phyloP scores from a whole-genome alignment of 2,888 invertebrate species.

The Caenorhabditis japonica region DNA sequence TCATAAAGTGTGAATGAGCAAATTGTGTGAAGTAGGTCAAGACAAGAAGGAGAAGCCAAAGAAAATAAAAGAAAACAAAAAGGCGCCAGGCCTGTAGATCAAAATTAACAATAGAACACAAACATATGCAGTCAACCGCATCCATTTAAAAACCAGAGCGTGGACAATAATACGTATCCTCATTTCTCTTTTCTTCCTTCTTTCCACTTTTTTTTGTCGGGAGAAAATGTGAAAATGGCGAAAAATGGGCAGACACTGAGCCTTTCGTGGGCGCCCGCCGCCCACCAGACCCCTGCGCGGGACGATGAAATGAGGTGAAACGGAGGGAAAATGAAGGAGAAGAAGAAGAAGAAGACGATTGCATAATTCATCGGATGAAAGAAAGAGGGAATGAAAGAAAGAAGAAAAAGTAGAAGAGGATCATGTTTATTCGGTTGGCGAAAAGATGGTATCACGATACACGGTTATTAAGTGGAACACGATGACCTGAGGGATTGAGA shows the following conservation, averaged over 20 bases:
- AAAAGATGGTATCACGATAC: constrained; percentile 47
- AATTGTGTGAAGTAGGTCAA: too few relatives aligned
- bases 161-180: too few relatives aligned
- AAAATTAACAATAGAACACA: too few relatives aligned
- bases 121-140: too few relatives aligned
- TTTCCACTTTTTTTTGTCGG: not conserved
- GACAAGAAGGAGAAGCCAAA: not conserved
- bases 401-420: not conserved
- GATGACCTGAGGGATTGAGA: constrained; percentile 7
- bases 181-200: not conserved
- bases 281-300: too few relatives aligned
- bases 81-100: too few relatives aligned
- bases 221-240: not conserved
- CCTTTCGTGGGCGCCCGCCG: constrained; percentile 18
- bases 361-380: constrained; percentile 36
- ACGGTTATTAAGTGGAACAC: constrained; percentile 49
- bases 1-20: too few relatives aligned
- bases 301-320: constrained; percentile 45
- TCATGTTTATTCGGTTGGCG: not conserved
- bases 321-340: constrained; percentile 6
- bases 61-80: not conserved
- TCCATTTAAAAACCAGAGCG: too few relatives aligned
- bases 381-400: not conserved
- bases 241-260: not conserved
- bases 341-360: constrained; percentile 33